A percentile compares a stretch with the other conserved stretches of the same genome.
Evolutionary conservation across 2,797 vertebrate genomes (phyloP).

Genomic region (Alauda arvensis): DNA sequence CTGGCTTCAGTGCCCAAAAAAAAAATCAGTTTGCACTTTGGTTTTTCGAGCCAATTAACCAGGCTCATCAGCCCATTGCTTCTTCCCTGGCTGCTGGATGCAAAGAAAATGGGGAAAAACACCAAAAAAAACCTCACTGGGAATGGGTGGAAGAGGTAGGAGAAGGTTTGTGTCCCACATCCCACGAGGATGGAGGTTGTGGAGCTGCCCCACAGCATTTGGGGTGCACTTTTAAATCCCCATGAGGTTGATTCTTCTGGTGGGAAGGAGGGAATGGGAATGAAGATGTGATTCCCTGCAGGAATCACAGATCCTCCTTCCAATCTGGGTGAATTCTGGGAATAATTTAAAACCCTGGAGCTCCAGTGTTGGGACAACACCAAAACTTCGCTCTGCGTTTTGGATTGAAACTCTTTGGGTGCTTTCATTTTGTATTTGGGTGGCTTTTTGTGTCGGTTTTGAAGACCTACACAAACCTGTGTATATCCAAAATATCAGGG

Average conservation of each 20-base stretch:
- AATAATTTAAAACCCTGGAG: neutral
- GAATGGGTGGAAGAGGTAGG: neutral
- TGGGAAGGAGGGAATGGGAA: neutral
- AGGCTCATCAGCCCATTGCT: neutral
- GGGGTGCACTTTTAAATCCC: neutral
- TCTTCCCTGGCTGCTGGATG: neutral
- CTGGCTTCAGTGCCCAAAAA: conserved; percentile 16
- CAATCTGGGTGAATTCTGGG: neutral
- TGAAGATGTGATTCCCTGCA: neutral
- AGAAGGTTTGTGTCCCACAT: neutral
- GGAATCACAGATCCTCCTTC: neutral
- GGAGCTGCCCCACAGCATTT: neutral
- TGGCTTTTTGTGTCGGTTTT: no score
- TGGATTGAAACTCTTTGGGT: neutral
- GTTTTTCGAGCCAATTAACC: neutral
- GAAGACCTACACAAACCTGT: neutral
- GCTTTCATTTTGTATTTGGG: neutral
- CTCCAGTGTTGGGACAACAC: neutral
- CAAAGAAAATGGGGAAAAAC: neutral
- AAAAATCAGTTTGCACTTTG: conserved; percentile 30
- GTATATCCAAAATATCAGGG: neutral
- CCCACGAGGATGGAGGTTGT: neutral
- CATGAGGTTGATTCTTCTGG: neutral
- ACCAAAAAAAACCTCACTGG: neutral
- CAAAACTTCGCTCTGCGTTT: neutral